Evolutionary conservation across 1,140 invertebrate genomes (phyloP), one percentile per base, ranked within the genome.

Genomic region (Bombyx mandarina): DNA sequence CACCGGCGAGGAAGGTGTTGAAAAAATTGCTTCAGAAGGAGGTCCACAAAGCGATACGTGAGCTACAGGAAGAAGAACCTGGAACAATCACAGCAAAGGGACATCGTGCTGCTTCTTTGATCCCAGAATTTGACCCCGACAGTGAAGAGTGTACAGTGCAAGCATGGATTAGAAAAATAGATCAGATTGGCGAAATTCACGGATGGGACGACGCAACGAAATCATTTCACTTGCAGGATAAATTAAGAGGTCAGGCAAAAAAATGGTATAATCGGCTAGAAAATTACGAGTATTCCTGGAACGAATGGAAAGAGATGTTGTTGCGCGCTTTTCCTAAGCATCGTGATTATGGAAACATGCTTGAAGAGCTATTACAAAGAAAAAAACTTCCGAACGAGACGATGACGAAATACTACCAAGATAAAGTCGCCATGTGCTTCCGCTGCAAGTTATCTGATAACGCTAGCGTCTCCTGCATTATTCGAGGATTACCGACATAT

Each of bases 391-490:
- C 56, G 0, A 60, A 43, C 6, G 75, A 81, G 54, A 60, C 65
- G 0, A 77, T 77, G 65, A 69, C 67, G 0, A 71, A 73, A 52
- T 77, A 77, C 35, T 77, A 70, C 50, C 71, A 79, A 52, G 67
- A 70, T 7, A 81, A 81, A 60, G 8, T 74, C 6, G 66, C 77
- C 1, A 66, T 81, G 65, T 73, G 75, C 12, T 75, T 70, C 47
- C 58, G 65, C 0, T 81, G 78, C 47, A 70, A 78, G 46, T 54
- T 81, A 46, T 63, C 62, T n/a, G 71, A 71, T 8, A 18, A 3
- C 8, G 69, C 75, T 7, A 67, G 54, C 8, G 69, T 84, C 0
- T 81, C 77, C 0, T 79, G 77, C 52, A 67, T 82, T 8, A 79
- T 79, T 35, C 56, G 66, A n/a, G 76, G 76, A 0, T 52, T 81